A percentile compares a stretch with the other conserved stretches of the same genome.
phyloP scores from a whole-genome alignment of 2,113 vertebrate genomes.

The Boulengeromyrus knoepffleri region DNA sequence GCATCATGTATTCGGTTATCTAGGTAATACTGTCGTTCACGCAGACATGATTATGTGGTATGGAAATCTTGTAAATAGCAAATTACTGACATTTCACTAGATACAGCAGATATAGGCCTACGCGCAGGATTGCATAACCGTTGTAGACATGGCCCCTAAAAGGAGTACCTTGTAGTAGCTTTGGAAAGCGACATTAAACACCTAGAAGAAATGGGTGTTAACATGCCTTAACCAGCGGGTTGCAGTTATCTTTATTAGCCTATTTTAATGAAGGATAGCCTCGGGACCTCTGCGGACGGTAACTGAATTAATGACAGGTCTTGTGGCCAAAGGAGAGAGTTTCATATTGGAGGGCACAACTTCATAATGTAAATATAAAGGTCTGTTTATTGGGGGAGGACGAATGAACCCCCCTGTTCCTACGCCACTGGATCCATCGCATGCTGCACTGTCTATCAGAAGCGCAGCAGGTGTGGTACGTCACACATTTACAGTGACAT shows the following conservation, averaged over 20 bases:
- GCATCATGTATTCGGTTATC: not conserved
- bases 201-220: not conserved
- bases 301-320: slow-evolving; percentile 3
- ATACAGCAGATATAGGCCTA: not conserved
- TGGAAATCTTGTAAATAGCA: not conserved
- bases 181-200: not conserved
- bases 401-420: not conserved
- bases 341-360: not conserved
- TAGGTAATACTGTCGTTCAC: not conserved
- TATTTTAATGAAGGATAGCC: slow-evolving; percentile 7
- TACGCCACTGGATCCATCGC: not conserved
- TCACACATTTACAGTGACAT: not conserved
- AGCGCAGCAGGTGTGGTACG: not conserved
- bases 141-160: not conserved
- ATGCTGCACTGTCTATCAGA: not conserved
- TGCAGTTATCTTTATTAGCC: not conserved
- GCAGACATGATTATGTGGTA: not conserved
- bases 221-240: slow-evolving; percentile 2
- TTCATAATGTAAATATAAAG: not conserved
- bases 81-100: not conserved
- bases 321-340: not conserved
- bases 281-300: not conserved
- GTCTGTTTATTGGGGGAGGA: not conserved
- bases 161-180: not conserved
- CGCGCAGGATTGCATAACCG: not conserved